Evolutionary conservation across 2,888 invertebrate species (phyloP).

Genomic region (Branchinecta sandiegonensis): DNA sequence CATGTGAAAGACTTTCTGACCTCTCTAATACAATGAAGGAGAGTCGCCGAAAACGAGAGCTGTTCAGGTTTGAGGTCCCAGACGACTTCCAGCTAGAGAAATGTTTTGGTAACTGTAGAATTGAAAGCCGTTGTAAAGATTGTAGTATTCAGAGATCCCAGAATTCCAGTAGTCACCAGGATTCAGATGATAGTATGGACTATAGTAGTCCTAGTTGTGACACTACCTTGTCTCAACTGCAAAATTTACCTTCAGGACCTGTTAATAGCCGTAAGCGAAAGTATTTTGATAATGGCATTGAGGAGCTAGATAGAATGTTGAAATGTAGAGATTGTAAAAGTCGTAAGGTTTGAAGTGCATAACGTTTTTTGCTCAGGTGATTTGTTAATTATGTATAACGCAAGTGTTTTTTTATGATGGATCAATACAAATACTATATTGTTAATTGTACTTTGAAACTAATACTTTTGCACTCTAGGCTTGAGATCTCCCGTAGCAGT

Average conservation of each 20-base stretch:
- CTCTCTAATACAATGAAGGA: neutral
- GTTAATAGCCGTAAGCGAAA: neutral
- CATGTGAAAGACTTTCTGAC: neutral
- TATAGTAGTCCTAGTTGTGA: too few relatives aligned
- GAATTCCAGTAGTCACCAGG: neutral
- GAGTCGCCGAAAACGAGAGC: slow-evolving; percentile 8
- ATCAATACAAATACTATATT: too few relatives aligned
- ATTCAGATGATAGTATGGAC: neutral
- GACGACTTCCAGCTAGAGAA: slow-evolving; percentile 7
- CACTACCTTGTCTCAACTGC: too few relatives aligned
- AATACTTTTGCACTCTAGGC: too few relatives aligned
- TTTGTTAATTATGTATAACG: too few relatives aligned
- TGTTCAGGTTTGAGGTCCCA: neutral
- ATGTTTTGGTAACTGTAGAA: neutral
- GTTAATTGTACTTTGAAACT: too few relatives aligned
- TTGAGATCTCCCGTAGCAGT: too few relatives aligned
- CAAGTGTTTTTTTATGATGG: too few relatives aligned
- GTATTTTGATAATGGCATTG: slow-evolving; percentile 1
- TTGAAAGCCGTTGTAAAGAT: slow-evolving; percentile 5
- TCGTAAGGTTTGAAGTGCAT: neutral
- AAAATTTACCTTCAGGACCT: neutral
- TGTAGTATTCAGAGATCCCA: neutral
- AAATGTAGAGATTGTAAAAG: slow-evolving; percentile 4
- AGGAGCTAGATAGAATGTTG: slow-evolving; percentile 7
- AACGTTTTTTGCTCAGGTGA: neutral